These are phyloP conservation scores for Panopea generosa DNA, from an alignment of 2,888 invertebrate species.

Conservation along the genomic window DNA sequence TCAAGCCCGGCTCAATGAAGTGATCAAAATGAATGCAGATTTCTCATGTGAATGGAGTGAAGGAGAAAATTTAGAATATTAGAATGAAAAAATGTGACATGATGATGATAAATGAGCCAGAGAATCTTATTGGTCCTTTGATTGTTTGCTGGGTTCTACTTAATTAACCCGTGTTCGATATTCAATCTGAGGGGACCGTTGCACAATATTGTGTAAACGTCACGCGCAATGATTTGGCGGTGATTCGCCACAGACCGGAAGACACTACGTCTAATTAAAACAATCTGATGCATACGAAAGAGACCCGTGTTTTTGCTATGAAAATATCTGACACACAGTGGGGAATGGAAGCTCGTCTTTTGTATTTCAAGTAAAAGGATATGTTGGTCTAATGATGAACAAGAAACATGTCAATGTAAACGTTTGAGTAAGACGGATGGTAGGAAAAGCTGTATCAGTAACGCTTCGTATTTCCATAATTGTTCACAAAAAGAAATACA, in stretches of 20 bases:
- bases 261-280: slow-evolving; percentile 61
- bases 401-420: slow-evolving; percentile 50
- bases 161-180: slow-evolving; percentile 62
- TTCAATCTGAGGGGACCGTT: slow-evolving; percentile 58
- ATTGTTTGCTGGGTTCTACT: slow-evolving; percentile 58
- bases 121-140: slow-evolving; percentile 59
- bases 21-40: slow-evolving; percentile 65
- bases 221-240: slow-evolving; percentile 61
- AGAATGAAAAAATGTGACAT: slow-evolving; percentile 62
- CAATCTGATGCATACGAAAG: slow-evolving; percentile 54
- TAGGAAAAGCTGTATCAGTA: slow-evolving; percentile 43
- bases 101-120: slow-evolving; percentile 63
- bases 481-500: slow-evolving; percentile 13
- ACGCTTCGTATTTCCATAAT: slow-evolving; percentile 48
- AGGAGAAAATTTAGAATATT: slow-evolving; percentile 63
- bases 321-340: slow-evolving; percentile 46
- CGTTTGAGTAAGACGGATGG: slow-evolving; percentile 55
- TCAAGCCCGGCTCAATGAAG: slow-evolving; percentile 52
- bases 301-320: slow-evolving; percentile 38
- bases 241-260: slow-evolving; percentile 55
- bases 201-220: slow-evolving; percentile 68
- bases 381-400: slow-evolving; percentile 52
- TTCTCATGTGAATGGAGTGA: slow-evolving; percentile 58
- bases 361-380: slow-evolving; percentile 56
- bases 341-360: slow-evolving; percentile 35